A percentile compares a stretch with the other conserved stretches of the same genome.
Conservation (phyloP, 2,113 vertebrate species). For the Furnarius figulus region DNA sequence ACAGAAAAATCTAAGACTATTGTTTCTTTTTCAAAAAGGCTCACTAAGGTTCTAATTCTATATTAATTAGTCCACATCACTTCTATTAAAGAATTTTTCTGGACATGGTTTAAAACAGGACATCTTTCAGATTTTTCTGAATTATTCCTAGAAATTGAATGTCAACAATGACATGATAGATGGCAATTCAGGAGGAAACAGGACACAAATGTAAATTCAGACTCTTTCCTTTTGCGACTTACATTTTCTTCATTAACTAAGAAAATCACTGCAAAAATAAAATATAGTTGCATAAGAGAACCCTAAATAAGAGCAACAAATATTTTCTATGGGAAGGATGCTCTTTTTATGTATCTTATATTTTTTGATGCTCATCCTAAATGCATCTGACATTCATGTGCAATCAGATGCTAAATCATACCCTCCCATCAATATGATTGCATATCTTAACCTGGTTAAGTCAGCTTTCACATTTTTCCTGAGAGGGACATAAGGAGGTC, state of each 20-base stretch:
- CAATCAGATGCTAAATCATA: constrained; percentile 20
- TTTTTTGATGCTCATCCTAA: neutral
- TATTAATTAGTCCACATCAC: fast-evolving
- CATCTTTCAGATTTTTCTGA: neutral
- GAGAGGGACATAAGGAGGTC: neutral
- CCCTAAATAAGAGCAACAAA: neutral
- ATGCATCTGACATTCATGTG: neutral
- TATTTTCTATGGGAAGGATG: neutral
- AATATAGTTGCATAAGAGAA: neutral
- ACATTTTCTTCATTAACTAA: neutral
- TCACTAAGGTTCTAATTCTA: neutral
- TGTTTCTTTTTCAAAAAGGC: neutral
- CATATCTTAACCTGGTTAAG: constrained; percentile 35
- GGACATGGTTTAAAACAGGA: neutral
- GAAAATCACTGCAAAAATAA: neutral
- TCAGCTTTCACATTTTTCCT: constrained; percentile 34
- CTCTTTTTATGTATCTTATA: neutral
- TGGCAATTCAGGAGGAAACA: neutral
- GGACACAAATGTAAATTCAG: neutral
- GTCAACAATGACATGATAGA: neutral
- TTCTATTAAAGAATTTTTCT: neutral
- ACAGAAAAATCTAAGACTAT: neutral
- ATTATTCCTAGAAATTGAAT: neutral
- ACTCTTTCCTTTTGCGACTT: neutral
- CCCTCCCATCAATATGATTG: neutral